Evolutionary conservation across 2,888 invertebrate genomes (phyloP).

Genomic region (Sinodicranocentrus sp.): DNA sequence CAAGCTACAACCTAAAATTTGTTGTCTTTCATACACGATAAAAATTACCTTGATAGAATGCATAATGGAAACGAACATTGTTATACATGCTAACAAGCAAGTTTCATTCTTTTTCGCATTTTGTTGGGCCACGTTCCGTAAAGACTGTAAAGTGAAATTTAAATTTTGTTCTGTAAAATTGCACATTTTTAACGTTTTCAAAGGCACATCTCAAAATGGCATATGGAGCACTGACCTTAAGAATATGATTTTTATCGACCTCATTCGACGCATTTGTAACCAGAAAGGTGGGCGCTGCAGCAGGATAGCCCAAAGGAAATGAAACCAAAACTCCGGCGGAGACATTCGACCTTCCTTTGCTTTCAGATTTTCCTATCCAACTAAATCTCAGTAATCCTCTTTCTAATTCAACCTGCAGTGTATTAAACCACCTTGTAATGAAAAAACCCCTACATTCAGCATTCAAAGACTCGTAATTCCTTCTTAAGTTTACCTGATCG

Average conservation of each 20-base stretch:
- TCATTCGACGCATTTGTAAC: conserved; percentile 83
- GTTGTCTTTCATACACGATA: too few relatives aligned
- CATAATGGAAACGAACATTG: conserved; percentile 73
- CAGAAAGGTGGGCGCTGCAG: conserved; percentile 83
- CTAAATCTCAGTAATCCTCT: conserved; percentile 73
- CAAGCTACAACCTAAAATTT: too few relatives aligned
- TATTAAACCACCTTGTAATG: neutral
- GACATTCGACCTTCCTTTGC: conserved; percentile 65
- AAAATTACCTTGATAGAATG: conserved; percentile 73
- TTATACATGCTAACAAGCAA: conserved; percentile 82
- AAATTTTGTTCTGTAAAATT: neutral
- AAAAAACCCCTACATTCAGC: too few relatives aligned
- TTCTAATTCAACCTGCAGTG: conserved; percentile 73
- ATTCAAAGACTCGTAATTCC: too few relatives aligned
- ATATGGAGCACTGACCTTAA: conserved; percentile 83
- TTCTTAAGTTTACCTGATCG: conserved; percentile 73
- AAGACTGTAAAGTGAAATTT: conserved; percentile 78
- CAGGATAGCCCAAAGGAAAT: conserved; percentile 87
- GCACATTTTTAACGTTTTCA: neutral
- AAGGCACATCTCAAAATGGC: too few relatives aligned
- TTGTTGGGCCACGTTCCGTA: conserved; percentile 89
- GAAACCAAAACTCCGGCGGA: conserved; percentile 83
- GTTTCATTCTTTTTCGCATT: conserved; percentile 91
- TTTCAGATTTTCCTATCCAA: conserved; percentile 71
- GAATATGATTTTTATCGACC: conserved; percentile 87